These are phyloP conservation scores for Vanessa tameamea DNA, from an alignment of 1,140 invertebrate genomes.

Conservation along the genomic window DNA sequence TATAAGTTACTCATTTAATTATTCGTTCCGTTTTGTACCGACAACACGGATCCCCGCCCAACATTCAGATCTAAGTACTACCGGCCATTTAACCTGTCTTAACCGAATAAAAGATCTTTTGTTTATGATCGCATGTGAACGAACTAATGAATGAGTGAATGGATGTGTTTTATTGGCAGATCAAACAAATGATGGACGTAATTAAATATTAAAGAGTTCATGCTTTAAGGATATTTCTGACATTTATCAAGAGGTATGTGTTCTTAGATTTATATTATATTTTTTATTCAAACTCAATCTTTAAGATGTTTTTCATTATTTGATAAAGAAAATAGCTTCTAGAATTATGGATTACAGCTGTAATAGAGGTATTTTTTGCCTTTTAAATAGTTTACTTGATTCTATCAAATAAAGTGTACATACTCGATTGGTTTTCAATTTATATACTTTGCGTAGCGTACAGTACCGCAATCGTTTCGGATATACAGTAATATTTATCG, in stretches of 20 bases:
- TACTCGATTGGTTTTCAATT: too few species aligned
- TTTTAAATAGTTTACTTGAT: too few species aligned
- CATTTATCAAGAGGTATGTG: constrained; percentile 36
- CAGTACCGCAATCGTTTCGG: too few species aligned
- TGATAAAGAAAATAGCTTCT: too few species aligned
- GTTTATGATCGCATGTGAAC: constrained; percentile 69
- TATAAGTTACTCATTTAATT: constrained; percentile 67
- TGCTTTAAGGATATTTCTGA: constrained; percentile 37
- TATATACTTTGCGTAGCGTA: too few species aligned
- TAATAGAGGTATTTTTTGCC: too few species aligned
- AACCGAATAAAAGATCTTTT: constrained; percentile 64
- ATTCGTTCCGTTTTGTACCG: constrained; percentile 57
- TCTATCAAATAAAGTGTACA: too few species aligned
- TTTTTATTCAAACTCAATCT: background rate
- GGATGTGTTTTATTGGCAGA: constrained; percentile 51
- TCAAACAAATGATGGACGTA: constrained; percentile 58
- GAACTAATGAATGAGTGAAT: constrained; percentile 64
- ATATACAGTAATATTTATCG: too few species aligned
- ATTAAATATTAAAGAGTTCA: constrained; percentile 59
- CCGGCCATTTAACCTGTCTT: constrained; percentile 55
- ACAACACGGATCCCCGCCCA: constrained; percentile 60
- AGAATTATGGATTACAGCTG: too few species aligned
- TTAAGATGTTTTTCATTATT: too few species aligned
- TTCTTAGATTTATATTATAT: constrained; percentile 1
- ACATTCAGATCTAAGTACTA: constrained; percentile 57